Percentiles rank a stretch among this genome's conserved stretches.
Conservation (phyloP, 2,797 vertebrate genomes). For the Sebastes matsubarae region DNA sequence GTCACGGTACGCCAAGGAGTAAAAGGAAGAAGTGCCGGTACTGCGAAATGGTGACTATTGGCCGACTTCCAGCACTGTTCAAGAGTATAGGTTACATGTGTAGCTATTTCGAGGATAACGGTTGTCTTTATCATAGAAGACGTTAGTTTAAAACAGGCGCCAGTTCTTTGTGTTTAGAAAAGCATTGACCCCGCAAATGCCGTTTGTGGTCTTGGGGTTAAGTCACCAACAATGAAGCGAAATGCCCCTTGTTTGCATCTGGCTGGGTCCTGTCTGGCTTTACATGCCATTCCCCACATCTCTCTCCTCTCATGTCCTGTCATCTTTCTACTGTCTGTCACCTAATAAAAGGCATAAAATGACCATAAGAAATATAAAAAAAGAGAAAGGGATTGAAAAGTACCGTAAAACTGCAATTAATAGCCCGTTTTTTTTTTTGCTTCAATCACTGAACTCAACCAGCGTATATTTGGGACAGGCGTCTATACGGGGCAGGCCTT, state of each 20-base stretch:
- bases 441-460: too few species aligned
- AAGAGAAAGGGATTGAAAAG: not conserved
- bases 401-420: not conserved
- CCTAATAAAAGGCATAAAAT: not conserved
- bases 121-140: not conserved
- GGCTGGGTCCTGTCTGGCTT: not conserved
- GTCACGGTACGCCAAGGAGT: too few species aligned
- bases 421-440: not conserved
- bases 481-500: too few species aligned
- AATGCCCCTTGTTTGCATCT: not conserved
- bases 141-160: not conserved
- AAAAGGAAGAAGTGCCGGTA: too few species aligned
- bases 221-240: not conserved
- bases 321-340: not conserved
- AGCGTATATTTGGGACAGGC: too few species aligned
- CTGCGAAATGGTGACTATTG: too few species aligned
- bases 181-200: not conserved
- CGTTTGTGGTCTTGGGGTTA: not conserved
- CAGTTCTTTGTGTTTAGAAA: not conserved
- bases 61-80: too few species aligned
- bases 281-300: not conserved
- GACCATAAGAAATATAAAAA: not conserved
- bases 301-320: not conserved
- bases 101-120: not conserved
- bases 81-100: not conserved